Evolutionary conservation across 2,888 invertebrate genomes (phyloP).

Genomic region (Cantharis flavilabris): DNA sequence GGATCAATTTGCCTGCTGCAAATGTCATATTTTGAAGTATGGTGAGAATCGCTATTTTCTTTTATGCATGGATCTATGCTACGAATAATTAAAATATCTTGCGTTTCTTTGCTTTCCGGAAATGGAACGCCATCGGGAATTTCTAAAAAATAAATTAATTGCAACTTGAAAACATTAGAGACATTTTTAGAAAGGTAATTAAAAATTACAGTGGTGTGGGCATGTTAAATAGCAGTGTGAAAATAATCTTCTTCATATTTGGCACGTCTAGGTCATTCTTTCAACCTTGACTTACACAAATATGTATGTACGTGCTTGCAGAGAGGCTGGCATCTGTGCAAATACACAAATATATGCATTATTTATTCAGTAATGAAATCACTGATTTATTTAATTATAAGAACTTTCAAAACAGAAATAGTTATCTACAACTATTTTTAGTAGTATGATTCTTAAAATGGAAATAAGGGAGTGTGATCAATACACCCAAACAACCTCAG

Average conservation of each 20-base stretch:
- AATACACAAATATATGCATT: neutral
- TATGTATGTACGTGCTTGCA: neutral
- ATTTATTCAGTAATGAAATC: neutral
- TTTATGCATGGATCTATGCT: conserved; percentile 74
- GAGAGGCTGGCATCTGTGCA: neutral
- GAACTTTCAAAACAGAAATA: neutral
- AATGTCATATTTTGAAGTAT: conserved; percentile 77
- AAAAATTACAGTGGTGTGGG: neutral
- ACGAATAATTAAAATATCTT: conserved; percentile 67
- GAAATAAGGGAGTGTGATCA: neutral
- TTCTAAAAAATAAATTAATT: conserved; percentile 31
- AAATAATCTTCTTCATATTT: neutral
- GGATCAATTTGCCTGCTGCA: conserved; percentile 63
- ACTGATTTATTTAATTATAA: neutral
- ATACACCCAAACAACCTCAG: neutral
- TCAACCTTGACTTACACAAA: conserved; percentile 2
- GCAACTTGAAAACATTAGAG: neutral
- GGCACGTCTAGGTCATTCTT: conserved; percentile 5
- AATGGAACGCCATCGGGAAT: conserved; percentile 35
- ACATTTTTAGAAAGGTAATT: neutral
- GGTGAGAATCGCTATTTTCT: conserved; percentile 77
- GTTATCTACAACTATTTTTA: neutral
- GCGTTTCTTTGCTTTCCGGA: conserved; percentile 34
- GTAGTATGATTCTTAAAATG: neutral
- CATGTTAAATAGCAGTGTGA: neutral